Conservation (phyloP, 2,888 invertebrate species). For the Sycophila texana region DNA sequence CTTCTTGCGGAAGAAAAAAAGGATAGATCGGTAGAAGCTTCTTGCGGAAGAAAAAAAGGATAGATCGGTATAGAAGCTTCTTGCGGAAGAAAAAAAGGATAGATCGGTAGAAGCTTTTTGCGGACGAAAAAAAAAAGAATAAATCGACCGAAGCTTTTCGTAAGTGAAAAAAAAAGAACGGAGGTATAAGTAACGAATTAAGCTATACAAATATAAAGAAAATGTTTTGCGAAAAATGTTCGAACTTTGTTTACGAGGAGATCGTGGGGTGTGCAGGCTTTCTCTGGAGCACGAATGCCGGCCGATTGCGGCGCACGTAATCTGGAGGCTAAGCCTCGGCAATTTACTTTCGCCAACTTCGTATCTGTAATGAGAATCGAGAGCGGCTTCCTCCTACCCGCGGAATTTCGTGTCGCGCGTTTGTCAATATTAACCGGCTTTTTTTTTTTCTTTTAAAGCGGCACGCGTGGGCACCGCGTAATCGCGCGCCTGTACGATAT, state of each 20-base stretch:
- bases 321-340: slow-evolving; percentile 22
- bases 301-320: slow-evolving; percentile 36
- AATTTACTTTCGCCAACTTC: slow-evolving; percentile 34
- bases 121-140: too few species aligned
- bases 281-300: neutral
- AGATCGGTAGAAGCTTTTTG: too few species aligned
- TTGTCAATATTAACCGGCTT: neutral
- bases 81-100: too few species aligned
- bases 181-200: too few species aligned
- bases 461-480: neutral
- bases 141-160: too few species aligned
- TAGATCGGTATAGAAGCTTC: too few species aligned
- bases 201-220: too few species aligned
- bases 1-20: too few species aligned
- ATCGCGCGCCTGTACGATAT: neutral
- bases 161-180: too few species aligned
- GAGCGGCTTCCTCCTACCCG: slow-evolving; percentile 21
- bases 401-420: neutral
- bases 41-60: too few species aligned
- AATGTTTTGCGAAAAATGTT: neutral
- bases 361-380: slow-evolving; percentile 52
- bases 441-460: slow-evolving; percentile 12
- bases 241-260: neutral
- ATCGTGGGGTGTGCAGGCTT: neutral
- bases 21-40: too few species aligned